Evolutionary conservation across 1,140 invertebrate species (phyloP).

Genomic region (Lineus longissimus): DNA sequence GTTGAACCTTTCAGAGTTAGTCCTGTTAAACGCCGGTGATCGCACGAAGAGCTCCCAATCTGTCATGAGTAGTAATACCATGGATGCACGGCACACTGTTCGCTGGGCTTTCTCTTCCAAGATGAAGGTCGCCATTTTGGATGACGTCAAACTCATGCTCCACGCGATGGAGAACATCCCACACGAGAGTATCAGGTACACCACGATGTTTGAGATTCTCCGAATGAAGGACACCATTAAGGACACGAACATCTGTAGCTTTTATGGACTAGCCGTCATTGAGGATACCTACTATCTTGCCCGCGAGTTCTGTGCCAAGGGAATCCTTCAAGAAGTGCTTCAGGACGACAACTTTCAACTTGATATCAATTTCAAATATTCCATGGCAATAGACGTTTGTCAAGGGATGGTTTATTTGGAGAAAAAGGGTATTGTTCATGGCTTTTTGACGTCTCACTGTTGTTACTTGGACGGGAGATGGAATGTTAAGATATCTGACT

Average conservation of each 20-base stretch:
- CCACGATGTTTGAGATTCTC: conserved; percentile 27
- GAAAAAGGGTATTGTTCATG: conserved; percentile 30
- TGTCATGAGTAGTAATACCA: conserved; percentile 10
- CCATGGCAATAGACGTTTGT: conserved; percentile 29
- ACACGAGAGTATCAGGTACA: no score
- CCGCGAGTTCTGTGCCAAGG: conserved; percentile 26
- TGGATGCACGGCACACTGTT: conserved; percentile 20
- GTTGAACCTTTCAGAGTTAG: conserved; percentile 33
- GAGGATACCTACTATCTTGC: conserved; percentile 23
- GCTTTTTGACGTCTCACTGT: conserved; percentile 26
- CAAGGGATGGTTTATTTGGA: conserved; percentile 37
- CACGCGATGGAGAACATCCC: background rate
- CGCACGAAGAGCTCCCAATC: conserved; percentile 19
- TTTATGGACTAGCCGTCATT: conserved; percentile 35
- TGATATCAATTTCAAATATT: conserved; percentile 28
- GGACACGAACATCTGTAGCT: conserved; percentile 31
- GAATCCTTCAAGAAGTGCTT: conserved; percentile 32
- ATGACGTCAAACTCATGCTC: conserved; percentile 13
- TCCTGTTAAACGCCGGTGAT: conserved; percentile 19
- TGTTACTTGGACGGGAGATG: conserved; percentile 38
- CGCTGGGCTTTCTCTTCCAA: conserved; percentile 37
- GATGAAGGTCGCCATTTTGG: conserved; percentile 19
- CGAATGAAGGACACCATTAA: conserved; percentile 30
- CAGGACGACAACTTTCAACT: conserved; percentile 29
- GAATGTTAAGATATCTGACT: conserved; percentile 35